Evolutionary conservation across 2,888 invertebrate species (phyloP), one percentile per base, ranked within the genome.

Genomic region (Meliscaeva auricollis): DNA sequence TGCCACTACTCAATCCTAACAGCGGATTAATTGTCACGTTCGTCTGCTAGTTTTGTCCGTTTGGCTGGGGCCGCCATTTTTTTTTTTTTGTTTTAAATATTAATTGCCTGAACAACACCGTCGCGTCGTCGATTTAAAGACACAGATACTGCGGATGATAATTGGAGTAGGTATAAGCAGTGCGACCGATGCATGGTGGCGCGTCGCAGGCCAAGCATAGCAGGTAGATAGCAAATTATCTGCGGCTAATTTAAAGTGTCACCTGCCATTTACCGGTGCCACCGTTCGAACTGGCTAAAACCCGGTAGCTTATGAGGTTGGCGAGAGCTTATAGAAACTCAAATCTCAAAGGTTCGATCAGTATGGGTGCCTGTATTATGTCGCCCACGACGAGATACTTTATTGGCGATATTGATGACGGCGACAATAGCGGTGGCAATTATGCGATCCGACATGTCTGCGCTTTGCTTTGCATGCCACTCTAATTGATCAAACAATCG

Each of bases 361-460:
- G 62, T 50, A 50, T 50, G 30, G 15, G 1, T 26, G 15, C 4
- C 1, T 78, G 32, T 1, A 26, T n/a, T 35, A 66, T 58, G 46
- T 78, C 77, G 78, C 82, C 68, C 78, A 82, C 77, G 52, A 60
- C 46, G 60, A 38, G 17, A 68, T 15, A 50, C 48, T 15, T 35
- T 9, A 54, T 32, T 38, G 72, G 30, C 66, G 52, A 22, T 38
- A 58, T 41, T 20, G 32, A 50, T 35, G 50, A 66, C 66, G 30
- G 60, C 60, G 41, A 38, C 66, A 54, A 60, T 58, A 52, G 26
- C n/a, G 17, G 66, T 62, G 66, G 52, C 73, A 13, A 76, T 75
- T 84, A 81, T 80, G 75, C 60, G 80, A 75, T 79, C 76, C 62
- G 81, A 76, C 80, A 72, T 76, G 84, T 76, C 80, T 80, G 72